Percentiles rank a stretch among this genome's conserved stretches.
phyloP scores from a whole-genome alignment of 2,113 vertebrate genomes.

The Edolisoma coerulescens region DNA sequence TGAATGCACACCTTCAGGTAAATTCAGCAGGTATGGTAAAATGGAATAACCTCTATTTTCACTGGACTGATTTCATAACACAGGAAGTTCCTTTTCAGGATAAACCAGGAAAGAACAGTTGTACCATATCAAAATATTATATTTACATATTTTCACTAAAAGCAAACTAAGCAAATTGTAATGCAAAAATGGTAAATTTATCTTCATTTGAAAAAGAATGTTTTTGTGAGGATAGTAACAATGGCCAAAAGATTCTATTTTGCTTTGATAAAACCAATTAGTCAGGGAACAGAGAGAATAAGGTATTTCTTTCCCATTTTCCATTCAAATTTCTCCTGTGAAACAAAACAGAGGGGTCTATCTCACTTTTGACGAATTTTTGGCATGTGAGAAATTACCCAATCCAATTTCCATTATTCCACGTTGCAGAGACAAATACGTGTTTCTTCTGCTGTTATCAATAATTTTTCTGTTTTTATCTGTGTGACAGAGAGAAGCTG shows the following conservation, averaged over 20 bases:
- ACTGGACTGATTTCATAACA: not conserved
- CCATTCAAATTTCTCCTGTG: not conserved
- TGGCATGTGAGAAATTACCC: not conserved
- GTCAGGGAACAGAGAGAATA: not conserved
- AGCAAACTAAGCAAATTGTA: not conserved
- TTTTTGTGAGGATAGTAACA: not conserved
- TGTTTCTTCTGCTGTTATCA: not conserved
- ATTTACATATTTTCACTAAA: not conserved
- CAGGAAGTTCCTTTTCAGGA: not conserved
- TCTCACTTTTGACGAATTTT: not conserved
- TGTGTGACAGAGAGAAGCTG: not conserved
- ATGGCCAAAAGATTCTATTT: not conserved
- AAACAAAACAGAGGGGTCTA: not conserved
- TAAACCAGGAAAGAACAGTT: not conserved
- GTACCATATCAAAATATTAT: not conserved
- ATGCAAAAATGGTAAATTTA: not conserved
- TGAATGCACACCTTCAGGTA: not conserved
- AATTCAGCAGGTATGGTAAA: not conserved
- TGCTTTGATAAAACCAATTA: not conserved
- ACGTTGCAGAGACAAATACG: not conserved
- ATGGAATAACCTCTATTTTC: not conserved
- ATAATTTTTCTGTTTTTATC: not conserved
- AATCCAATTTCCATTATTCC: not conserved
- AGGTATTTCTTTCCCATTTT: not conserved
- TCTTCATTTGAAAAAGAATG: not conserved